phyloP scores from a whole-genome alignment of 1,140 invertebrate species.

The Bombus polaris region DNA sequence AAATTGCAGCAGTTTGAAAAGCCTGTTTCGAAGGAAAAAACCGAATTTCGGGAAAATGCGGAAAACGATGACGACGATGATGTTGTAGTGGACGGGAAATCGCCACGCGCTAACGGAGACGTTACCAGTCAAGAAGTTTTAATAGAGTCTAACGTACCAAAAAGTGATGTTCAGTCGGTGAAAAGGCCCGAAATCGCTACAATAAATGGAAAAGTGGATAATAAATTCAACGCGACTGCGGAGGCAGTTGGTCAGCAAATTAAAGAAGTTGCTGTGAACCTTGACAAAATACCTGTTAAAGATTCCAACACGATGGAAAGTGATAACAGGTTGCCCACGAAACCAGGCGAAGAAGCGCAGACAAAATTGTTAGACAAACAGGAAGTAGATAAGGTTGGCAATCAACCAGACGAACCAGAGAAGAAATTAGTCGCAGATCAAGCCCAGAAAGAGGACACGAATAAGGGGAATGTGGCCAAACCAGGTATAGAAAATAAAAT shows the following conservation, averaged over 20 bases:
- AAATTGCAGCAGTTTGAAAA: conserved; percentile 32
- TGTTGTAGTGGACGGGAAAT: conserved; percentile 69
- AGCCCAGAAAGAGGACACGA: not conserved
- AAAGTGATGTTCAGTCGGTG: not conserved
- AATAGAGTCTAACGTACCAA: conserved; percentile 26
- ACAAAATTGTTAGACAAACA: not conserved
- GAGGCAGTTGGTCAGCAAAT: not conserved
- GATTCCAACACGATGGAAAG: not conserved
- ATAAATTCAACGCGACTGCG: not conserved
- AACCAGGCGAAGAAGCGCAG: not conserved
- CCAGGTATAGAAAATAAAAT: not conserved
- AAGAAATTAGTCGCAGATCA: not conserved
- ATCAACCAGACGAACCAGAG: not conserved
- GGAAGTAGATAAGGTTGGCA: not conserved
- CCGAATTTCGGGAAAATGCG: conserved; percentile 31
- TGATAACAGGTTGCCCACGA: not conserved
- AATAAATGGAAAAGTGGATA: conserved; percentile 18
- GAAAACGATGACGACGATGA: conserved; percentile 72
- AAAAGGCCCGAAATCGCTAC: conserved; percentile 41
- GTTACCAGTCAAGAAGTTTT: not conserved
- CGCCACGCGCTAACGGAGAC: not conserved
- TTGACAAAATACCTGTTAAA: not conserved
- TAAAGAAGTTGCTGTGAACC: not conserved
- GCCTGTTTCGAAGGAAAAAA: conserved; percentile 22
- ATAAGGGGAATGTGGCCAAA: not conserved